Percentiles rank a stretch among this genome's conserved stretches.
phyloP scores from a whole-genome alignment of 2,888 invertebrate genomes.

The Nyleta sp. region DNA sequence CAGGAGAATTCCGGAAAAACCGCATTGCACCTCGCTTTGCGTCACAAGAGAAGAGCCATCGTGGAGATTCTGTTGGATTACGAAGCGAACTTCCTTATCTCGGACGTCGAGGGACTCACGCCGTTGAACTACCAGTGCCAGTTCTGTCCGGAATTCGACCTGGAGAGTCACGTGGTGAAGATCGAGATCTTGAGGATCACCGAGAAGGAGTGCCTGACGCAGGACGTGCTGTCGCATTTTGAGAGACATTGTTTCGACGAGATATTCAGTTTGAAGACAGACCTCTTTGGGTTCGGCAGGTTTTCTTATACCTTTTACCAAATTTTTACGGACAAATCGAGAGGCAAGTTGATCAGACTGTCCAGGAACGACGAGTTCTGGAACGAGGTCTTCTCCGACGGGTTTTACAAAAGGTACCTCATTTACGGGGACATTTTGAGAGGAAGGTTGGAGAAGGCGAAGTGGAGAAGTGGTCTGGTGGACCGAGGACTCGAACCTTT shows the following conservation, averaged over 20 bases:
- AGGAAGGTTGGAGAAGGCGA: conserved; percentile 51
- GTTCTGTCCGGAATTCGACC: conserved; percentile 51
- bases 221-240: conserved; percentile 47
- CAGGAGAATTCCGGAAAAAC: conserved; percentile 55
- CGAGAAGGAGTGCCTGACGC: conserved; percentile 45
- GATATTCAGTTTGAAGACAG: conserved; percentile 36
- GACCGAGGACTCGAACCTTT: conserved; percentile 30
- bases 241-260: conserved; percentile 55
- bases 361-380: conserved; percentile 46
- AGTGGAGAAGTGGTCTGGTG: conserved; percentile 28
- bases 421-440: conserved; percentile 53
- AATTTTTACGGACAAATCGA: conserved; percentile 33
- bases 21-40: conserved; percentile 46
- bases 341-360: conserved; percentile 31
- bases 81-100: conserved; percentile 54
- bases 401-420: conserved; percentile 40
- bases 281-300: conserved; percentile 18
- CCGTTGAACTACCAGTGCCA: conserved; percentile 54
- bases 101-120: conserved; percentile 48
- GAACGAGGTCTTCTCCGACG: conserved; percentile 26
- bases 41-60: conserved; percentile 40
- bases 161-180: conserved; percentile 48
- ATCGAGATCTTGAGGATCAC: conserved; percentile 56
- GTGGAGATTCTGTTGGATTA: conserved; percentile 53
- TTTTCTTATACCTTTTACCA: conserved; percentile 32